Base-by-base conservation (phyloP, 2,113 vertebrate genomes). In the Mionectes macconnelli region DNA sequence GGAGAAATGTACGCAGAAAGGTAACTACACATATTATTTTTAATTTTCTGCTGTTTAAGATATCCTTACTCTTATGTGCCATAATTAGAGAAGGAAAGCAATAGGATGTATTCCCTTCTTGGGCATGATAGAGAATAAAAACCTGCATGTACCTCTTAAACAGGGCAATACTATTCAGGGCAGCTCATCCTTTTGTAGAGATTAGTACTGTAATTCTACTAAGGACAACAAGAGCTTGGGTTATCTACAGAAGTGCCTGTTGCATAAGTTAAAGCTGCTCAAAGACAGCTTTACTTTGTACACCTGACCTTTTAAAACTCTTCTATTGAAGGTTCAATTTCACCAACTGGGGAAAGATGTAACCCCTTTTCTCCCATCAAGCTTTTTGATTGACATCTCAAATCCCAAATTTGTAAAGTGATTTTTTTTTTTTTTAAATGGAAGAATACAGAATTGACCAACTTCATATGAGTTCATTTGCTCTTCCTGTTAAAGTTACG, bases 211-310 rank as follows among this genome's bases (percentile, higher is more conserved):
- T 97, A 94, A 95, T 88, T 97, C 94, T 97, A n/a, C 86, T 53
- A 85, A 96, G 93, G 90, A 84, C 84, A 87, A 33, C 27, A 74
- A 81, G 95, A 87, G 94, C 96, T 95, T 93, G 72, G 47, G 95
- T 85, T 78, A 75, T 91, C 95, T 92, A 91, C 60, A 69, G 95
- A 96, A 96, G 69, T 95, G 90, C 94, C 84, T 96, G 91, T 97
- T 96, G 94, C 93, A 81, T 96, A 95, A 90, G 84, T 91, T 94
- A 97, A 97, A 97, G 93, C 95, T 98, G 88, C 81, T 97, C 88
- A 93, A 81, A 81, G 87, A 80, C 89, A 93, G 74, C 96, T 96
- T 94, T 92, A 92, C 93, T 94, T 79, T 62, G 49, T 70, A 95
- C 62, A 95, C 85, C 66, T 92, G 95, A 90, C 93, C 62, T 87